A percentile compares a stretch with the other conserved stretches of the same genome.
Conservation (phyloP, 92 coral and sea anemone species). For the Phymanthus crucifer region DNA sequence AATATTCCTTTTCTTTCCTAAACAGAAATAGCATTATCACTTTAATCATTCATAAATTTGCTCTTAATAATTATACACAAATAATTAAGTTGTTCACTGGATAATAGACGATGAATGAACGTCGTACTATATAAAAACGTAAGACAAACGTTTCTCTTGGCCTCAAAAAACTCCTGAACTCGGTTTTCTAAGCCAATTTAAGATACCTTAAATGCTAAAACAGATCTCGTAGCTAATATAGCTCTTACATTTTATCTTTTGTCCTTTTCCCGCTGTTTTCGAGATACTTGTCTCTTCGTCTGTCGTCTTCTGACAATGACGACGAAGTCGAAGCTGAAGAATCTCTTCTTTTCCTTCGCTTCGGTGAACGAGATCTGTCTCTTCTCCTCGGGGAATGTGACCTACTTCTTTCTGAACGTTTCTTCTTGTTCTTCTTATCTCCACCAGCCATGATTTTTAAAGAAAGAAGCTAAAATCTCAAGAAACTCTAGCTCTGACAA, state of each 20-base stretch:
- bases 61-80: no score
- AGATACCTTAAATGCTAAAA: background rate
- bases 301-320: conserved; percentile 36
- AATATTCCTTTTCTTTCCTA: conserved; percentile 83
- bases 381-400: conserved; percentile 78
- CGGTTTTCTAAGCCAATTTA: background rate
- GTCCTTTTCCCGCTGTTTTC: conserved; percentile 31
- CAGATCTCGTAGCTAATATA: background rate
- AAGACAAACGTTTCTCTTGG: background rate
- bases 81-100: no score
- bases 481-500: conserved; percentile 2
- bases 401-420: conserved; percentile 78
- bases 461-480: background rate
- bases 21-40: background rate
- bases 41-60: no score
- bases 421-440: conserved; percentile 78
- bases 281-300: conserved; percentile 31
- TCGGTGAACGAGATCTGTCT: conserved; percentile 59
- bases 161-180: background rate
- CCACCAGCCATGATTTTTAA: conserved; percentile 63
- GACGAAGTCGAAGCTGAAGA: conserved; percentile 39
- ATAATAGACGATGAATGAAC: no score
- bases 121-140: background rate
- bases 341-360: conserved; percentile 56
- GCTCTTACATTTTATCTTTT: conserved; percentile 37